A percentile compares a stretch with the other conserved stretches of the same genome.
Conservation (phyloP, 2,888 invertebrate species). For the Harpalus rufipes region DNA sequence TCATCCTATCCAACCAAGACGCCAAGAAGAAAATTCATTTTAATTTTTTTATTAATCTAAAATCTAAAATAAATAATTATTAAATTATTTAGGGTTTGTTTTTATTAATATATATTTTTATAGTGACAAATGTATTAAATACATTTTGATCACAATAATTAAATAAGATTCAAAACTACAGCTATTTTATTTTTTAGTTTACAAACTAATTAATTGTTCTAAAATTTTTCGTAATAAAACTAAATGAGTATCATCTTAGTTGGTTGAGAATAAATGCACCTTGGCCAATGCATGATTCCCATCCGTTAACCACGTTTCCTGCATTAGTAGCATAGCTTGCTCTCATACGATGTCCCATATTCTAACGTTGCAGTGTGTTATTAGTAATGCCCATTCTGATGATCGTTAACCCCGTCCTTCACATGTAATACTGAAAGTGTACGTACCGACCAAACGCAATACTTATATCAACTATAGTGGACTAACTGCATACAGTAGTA, state of each 20-base stretch:
- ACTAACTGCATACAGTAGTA: slow-evolving; percentile 70
- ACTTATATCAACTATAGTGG: slow-evolving; percentile 76
- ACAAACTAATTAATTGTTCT: too few relatives aligned
- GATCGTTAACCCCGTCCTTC: slow-evolving; percentile 31
- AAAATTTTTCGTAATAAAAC: neutral
- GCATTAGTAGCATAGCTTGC: slow-evolving; percentile 32
- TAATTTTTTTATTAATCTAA: neutral
- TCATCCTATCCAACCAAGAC: slow-evolving; percentile 5
- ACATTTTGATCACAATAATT: too few relatives aligned
- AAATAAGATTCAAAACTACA: too few relatives aligned
- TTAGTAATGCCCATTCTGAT: slow-evolving; percentile 20
- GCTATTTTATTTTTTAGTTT: too few relatives aligned
- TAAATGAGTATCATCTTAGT: slow-evolving; percentile 18
- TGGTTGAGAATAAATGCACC: neutral
- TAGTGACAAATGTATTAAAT: too few relatives aligned
- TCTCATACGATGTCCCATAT: slow-evolving; percentile 21
- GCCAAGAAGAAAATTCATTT: neutral
- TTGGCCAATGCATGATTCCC: slow-evolving; percentile 24
- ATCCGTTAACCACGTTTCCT: slow-evolving; percentile 41
- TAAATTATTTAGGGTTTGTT: neutral
- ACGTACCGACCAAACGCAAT: slow-evolving; percentile 76
- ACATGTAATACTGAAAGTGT: slow-evolving; percentile 51
- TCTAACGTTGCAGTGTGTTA: slow-evolving; percentile 35
- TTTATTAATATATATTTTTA: neutral
- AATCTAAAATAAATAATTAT: neutral